Conservation (phyloP, 2,113 vertebrate genomes). For the Corydoras sp. region DNA sequence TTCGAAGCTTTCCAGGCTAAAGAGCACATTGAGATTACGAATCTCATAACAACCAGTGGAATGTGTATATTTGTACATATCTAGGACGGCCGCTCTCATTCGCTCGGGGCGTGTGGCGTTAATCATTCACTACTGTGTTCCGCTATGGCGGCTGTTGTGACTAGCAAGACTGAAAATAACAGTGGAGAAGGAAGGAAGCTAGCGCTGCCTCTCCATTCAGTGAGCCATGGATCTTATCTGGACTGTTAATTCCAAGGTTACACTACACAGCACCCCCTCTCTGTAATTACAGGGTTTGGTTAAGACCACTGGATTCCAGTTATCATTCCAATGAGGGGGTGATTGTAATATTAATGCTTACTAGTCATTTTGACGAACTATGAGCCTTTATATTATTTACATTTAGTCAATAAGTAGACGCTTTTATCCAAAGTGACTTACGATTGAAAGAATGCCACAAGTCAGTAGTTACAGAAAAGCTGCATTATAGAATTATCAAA, state of each 20-base stretch:
- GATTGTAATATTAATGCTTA: no score
- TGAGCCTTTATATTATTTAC: no score
- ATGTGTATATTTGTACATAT: constrained; percentile 26
- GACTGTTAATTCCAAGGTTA: not conserved
- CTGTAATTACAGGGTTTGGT: no score
- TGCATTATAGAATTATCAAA: no score
- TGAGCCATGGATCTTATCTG: not conserved
- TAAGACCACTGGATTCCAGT: no score
- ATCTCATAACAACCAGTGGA: constrained; percentile 28
- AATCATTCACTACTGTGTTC: constrained; percentile 19
- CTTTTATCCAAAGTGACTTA: no score
- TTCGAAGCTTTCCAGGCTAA: not conserved
- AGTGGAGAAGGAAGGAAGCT: constrained; percentile 18
- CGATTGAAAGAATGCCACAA: no score
- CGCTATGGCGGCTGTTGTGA: constrained; percentile 21
- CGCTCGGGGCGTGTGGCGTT: not conserved
- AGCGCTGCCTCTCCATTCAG: not conserved
- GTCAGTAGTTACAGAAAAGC: no score
- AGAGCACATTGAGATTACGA: constrained; percentile 5
- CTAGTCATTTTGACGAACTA: no score
- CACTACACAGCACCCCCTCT: not conserved
- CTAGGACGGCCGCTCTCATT: constrained; percentile 12
- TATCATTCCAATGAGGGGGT: no score
- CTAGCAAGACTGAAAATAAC: constrained; percentile 22
- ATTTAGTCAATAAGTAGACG: no score